Evolutionary conservation across 2,888 invertebrate species (phyloP), one percentile per base, ranked within the genome.

Genomic region (Cerastis rubricosa): DNA sequence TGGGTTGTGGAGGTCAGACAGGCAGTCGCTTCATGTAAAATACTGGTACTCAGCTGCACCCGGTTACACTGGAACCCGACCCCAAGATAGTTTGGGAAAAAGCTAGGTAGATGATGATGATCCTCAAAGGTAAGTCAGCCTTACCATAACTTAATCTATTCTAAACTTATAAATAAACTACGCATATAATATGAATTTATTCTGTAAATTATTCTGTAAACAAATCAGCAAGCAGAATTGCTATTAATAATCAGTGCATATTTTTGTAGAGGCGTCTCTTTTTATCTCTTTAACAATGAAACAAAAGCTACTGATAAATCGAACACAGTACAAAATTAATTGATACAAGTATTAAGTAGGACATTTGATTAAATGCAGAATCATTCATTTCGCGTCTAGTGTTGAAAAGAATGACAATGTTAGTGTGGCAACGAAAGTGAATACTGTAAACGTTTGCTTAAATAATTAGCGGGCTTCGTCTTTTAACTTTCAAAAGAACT

Each of bases 401-500:
- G 19, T 65, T 65, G 64, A 67, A 67, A 67, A 74, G 49, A 17
- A 63, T 19, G 22, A 4, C 25, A 25, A 29, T 57, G 25, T 81
- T 29, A 54, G 54, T 69, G 29, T 71, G 40, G n/a, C 49, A 73
- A 49, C 51, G 64, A 82, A 85, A 72, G 69, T 76, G 71, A 57
- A 54, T 12, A 49, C 29, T 64, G 25, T 29, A 40, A 68, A 69
- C 19, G 61, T 81, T 72, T 57, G 45, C n/a, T 71, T 29, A 29
- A 57, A 61, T 59, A 61, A 71, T 81, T 35, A 81, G 43, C 35
- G 4, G 22, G 2, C 19, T 66, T 67, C 11, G 45, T 40, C 45
- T 40, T 69, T 43, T 35, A 49, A 47, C 82, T 85, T 76, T 71
- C 69, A 9, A 76, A 82, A 70, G 54, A 75, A 65, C 35, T 7